Base-by-base conservation (phyloP, 2,797 vertebrate species). In the Microchirus variegatus region DNA sequence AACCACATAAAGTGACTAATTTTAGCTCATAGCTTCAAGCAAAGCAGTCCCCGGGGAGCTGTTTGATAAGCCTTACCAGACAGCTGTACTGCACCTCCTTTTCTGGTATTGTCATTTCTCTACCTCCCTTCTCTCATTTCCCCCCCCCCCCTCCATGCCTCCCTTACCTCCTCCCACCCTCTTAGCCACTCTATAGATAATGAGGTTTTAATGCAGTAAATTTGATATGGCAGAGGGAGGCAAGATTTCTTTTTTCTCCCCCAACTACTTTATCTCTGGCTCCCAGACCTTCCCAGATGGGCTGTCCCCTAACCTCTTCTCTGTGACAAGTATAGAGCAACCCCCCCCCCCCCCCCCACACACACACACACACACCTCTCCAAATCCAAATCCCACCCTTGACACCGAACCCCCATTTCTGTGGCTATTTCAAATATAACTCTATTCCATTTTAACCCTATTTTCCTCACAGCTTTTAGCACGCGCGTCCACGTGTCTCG, bases 131-230 rank as follows among this genome's bases (percentile, higher is more conserved):
- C 26, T n/a, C 52, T 19, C 70, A 67, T 59, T 67, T 59, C 4
- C 52, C 50, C 52, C 40, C 49, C 52, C 4, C 52, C 50, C 52
- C 40, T 51, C 52, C 50, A 37, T 38, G 59, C 47, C 47, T 38
- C 43, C 56, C 37, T 18, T 43, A 22, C 60, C 70, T 57, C 61
- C 19, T 36, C 53, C 56, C 53, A 41, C 50, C 56, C 49, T 57
- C 59, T 12, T 51, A 59, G 59, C 53, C 50, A 19, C 75, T 77
- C 70, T 80, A 60, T 74, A 83, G 78, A 88, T 90, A 89, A 90
- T 85, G 78, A 90, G 80, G 83, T 85, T 87, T 89, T 87, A 90
- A 91, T 85, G 82, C 77, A 87, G 82, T 77, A 86, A 84, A 89
- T 88, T 83, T 87, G 81, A 88, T 84, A 86, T 78, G 83, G 80